Evolutionary conservation across 2,797 vertebrate species (phyloP), one percentile per base, ranked within the genome.

Genomic region (Enteromius radiatus): DNA sequence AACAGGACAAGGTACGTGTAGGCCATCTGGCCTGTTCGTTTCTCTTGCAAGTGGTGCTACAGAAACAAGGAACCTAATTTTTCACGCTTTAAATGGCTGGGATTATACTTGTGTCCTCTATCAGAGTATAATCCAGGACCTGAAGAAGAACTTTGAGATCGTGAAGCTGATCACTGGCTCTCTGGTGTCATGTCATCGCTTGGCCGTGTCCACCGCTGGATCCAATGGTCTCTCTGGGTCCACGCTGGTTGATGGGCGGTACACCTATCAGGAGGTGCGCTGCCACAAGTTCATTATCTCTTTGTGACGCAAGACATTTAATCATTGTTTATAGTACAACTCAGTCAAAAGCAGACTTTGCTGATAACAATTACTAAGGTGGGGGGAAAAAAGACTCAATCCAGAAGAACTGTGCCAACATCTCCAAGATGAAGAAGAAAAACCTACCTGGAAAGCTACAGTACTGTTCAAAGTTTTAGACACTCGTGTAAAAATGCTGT

Each of bases 111-210:
- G 3, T 74, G 1, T 56, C 38, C 3, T 14, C n/a, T 70, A 5
- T 74, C 92, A 99, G 98, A 98, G 97, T 93, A 99, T 99, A 91
- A 99, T 99, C 88, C 98, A 99, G 89, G 98, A 99, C 90, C 90
- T 99, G 92, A 99, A 99, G 94, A 99, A 98, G 92, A 99, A 99
- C 90, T 99, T 99, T 92, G 98, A 99, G 93, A 99, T 99, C 1
- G 98, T 99, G 85, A 99, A 99, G 86, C 79, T 99, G 94, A 97
- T 99, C 87, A 99, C 98, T 0, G 96, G 97, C 76, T 99, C 98
- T 82, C 93, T 99, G 2, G 96, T 99, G 87, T 97, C 96, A 69
- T 99, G 98, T 88, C 98, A 99, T 86, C 96, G 97, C 43, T 94
- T 99, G 68, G 97, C 98, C 4, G 95, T 95, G 38, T 95, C 95